Evolutionary conservation across 2,888 invertebrate species (phyloP), one percentile per base, ranked within the genome.

Genomic region (Noctua fimbriata): DNA sequence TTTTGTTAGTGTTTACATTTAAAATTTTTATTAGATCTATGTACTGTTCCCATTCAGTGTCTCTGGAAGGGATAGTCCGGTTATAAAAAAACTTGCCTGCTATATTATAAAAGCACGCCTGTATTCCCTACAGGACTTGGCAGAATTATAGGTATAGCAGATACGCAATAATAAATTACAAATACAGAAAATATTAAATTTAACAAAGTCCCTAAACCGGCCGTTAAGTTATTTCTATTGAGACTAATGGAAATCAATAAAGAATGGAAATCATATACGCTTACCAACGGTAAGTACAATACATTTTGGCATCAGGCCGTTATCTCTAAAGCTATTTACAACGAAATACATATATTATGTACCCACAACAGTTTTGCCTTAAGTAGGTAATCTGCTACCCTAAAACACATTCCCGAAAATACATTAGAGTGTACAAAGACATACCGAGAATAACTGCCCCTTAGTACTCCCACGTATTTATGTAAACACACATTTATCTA

Each of bases 361-460:
- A 63, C 60, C 12, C 3, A 73, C 32, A 66, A 21, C 49, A 74
- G 47, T 69, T 73, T 71, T 58, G 28, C 66, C 49, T 49, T 60
- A 73, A 73, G 63, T 70, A 78, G 58, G 47, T 83, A 76, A 88
- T 83, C 80, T 77, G 72, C 36, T 67, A 78, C 76, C 72, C 78
- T 41, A 47, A 78, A 80, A 70, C 73, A 76, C 69, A 88, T 83
- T 88, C 81, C 63, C 24, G 77, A 76, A 83, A 78, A 75, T 76
- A 83, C 72, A 79, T 78, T 76, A 75, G 16, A 66, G 63, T 71
- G 21, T 49, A 82, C 87, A 87, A 84, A 89, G 89, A 84, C 79
- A 89, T 89, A 69, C 89, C 69, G 41, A 65, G 78, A 77, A 87
- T 87, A 79, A 58, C 79, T 71, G 72, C 4, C 79, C 79, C 28